phyloP scores from a whole-genome alignment of 2,797 vertebrate genomes.

The Peromyscus aztecus region DNA sequence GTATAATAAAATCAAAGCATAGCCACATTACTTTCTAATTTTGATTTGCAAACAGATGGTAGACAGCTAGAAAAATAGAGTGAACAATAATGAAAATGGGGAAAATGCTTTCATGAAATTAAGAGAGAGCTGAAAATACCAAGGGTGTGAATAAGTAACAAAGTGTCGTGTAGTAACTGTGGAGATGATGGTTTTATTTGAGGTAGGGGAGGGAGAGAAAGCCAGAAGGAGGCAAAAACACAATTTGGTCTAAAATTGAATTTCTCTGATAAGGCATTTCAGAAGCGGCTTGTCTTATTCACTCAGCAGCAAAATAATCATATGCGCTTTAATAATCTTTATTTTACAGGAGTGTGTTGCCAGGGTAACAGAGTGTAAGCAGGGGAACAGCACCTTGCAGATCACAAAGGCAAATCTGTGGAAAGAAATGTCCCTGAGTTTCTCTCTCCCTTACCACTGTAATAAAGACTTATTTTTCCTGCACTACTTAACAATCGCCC shows the following conservation, averaged over 20 bases:
- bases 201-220: constrained; percentile 82
- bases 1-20: constrained; percentile 57
- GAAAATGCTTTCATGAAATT: constrained; percentile 82
- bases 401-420: constrained; percentile 91
- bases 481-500: constrained; percentile 88
- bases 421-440: constrained; percentile 90
- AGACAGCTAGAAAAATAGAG: constrained; percentile 53
- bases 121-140: constrained; percentile 84
- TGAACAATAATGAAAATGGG: constrained; percentile 72
- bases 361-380: constrained; percentile 91
- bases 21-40: constrained; percentile 57
- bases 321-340: constrained; percentile 93
- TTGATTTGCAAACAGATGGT: constrained; percentile 71
- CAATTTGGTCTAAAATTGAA: constrained; percentile 91
- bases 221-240: constrained; percentile 88
- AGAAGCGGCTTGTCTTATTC: constrained; percentile 90
- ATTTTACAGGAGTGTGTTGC: constrained; percentile 92
- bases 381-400: constrained; percentile 89
- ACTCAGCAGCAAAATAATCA: constrained; percentile 92
- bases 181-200: constrained; percentile 88
- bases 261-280: constrained; percentile 92
- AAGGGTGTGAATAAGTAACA: constrained; percentile 83
- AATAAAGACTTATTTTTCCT: constrained; percentile 90
- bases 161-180: constrained; percentile 84
- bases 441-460: constrained; percentile 87